Evolutionary conservation across 2,888 invertebrate genomes (phyloP), one percentile per base, ranked within the genome.

Genomic region (Pycnomerus fuliginosus): DNA sequence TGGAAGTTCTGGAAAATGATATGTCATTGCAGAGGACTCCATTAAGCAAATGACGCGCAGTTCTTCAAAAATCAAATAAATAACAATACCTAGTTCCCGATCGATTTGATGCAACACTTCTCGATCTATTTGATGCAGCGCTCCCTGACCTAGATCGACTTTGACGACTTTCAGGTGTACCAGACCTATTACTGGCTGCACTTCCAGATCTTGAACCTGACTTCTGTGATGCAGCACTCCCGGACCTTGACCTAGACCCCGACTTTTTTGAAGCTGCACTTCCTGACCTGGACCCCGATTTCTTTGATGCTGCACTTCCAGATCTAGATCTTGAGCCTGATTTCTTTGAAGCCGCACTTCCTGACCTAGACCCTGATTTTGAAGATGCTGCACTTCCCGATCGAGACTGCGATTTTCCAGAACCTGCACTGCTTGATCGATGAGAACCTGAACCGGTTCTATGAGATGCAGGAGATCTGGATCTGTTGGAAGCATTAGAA

Each of bases 1-100:
- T n/a, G n/a, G n/a, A n/a, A n/a, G n/a, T n/a, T n/a, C n/a, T n/a
- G n/a, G n/a, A n/a, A n/a, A n/a, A n/a, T n/a, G n/a, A n/a, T n/a
- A n/a, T n/a, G n/a, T n/a, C n/a, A n/a, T n/a, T n/a, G n/a, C n/a
- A n/a, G n/a, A n/a, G n/a, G n/a, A n/a, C n/a, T n/a, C n/a, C n/a
- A n/a, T n/a, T n/a, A n/a, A n/a, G n/a, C n/a, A n/a, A n/a, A n/a
- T n/a, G 67, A 65, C 22, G 65, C 44, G 1, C n/a, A n/a, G n/a
- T n/a, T n/a, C n/a, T n/a, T n/a, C n/a, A n/a, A n/a, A n/a, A n/a
- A n/a, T n/a, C n/a, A n/a, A n/a, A n/a, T n/a, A n/a, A n/a, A n/a
- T n/a, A 74, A 65, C 58, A 73, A 56, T 41, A 69, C 67, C 8
- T 4, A 13, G 12, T 22, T 22, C 23, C 56, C 61, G 46, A 53